These are phyloP conservation scores for Neotoma lepida DNA, from an alignment of 2,113 vertebrate species.

Conservation along the genomic window DNA sequence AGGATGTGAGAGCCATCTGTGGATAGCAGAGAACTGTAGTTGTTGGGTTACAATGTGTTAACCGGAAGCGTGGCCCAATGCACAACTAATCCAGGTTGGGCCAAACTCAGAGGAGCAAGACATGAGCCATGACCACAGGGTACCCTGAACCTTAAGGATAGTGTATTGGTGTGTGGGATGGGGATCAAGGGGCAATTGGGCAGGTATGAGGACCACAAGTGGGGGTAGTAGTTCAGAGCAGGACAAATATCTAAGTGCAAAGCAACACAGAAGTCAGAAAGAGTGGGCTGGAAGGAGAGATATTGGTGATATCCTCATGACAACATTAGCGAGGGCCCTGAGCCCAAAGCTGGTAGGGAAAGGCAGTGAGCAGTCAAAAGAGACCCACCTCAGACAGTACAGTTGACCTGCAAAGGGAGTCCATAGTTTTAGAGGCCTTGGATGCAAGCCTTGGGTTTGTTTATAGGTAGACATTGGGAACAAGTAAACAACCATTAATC, in stretches of 20 bases:
- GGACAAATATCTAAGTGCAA: too few relatives aligned
- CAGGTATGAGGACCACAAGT: not conserved
- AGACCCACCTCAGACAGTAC: fast-evolving
- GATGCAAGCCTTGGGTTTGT: not conserved
- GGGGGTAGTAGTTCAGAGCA: not conserved
- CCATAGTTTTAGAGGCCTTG: not conserved
- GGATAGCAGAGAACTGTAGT: not conserved
- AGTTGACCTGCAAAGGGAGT: not conserved
- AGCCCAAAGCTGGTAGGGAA: not conserved
- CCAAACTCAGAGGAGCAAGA: not conserved
- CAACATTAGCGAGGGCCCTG: not conserved
- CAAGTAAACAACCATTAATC: not conserved
- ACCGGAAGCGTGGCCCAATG: not conserved
- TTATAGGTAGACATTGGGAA: not conserved
- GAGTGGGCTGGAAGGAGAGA: fast-evolving
- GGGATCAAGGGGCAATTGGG: fast-evolving
- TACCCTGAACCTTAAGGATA: not conserved
- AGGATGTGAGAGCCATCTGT: fast-evolving
- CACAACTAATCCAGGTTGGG: not conserved
- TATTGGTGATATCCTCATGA: not conserved
- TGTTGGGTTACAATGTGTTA: not conserved
- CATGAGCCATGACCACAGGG: not conserved
- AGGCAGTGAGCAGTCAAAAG: too few relatives aligned
- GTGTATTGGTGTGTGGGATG: not conserved
- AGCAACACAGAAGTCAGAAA: not conserved